These are phyloP conservation scores for Rhamnusium bicolor DNA, from an alignment of 2,888 invertebrate genomes.

Conservation along the genomic window DNA sequence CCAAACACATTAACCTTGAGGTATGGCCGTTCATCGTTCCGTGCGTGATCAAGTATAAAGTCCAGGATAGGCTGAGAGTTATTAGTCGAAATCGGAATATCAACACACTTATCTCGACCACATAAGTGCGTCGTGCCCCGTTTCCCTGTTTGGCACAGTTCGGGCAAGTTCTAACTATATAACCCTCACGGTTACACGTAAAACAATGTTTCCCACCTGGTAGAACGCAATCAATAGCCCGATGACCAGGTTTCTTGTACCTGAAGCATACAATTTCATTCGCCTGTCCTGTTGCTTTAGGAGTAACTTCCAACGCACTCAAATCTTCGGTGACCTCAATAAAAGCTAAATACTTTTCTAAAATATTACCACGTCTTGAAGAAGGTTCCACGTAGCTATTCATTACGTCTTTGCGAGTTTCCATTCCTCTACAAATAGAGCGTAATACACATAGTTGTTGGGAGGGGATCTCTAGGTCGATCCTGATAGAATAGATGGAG, in stretches of 20 bases:
- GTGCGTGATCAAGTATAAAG: neutral
- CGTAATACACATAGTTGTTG: too few species aligned
- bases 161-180: constrained; percentile 13
- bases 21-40: neutral
- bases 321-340: too few species aligned
- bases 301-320: too few species aligned
- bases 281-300: too few species aligned
- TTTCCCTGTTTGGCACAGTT: constrained; percentile 19
- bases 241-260: neutral
- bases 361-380: too few species aligned
- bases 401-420: too few species aligned
- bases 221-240: neutral
- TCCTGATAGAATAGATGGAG: too few species aligned
- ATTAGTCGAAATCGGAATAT: neutral
- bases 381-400: too few species aligned
- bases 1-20: too few species aligned
- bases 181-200: constrained; percentile 7
- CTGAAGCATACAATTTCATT: neutral
- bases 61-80: neutral
- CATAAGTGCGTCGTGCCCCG: constrained; percentile 13
- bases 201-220: constrained; percentile 1
- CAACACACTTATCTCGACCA: constrained; percentile 4
- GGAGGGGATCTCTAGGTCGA: too few species aligned
- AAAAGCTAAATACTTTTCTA: too few species aligned
- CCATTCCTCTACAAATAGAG: too few species aligned